phyloP scores from a whole-genome alignment of 2,888 invertebrate species.

The Epinotia nisella region DNA sequence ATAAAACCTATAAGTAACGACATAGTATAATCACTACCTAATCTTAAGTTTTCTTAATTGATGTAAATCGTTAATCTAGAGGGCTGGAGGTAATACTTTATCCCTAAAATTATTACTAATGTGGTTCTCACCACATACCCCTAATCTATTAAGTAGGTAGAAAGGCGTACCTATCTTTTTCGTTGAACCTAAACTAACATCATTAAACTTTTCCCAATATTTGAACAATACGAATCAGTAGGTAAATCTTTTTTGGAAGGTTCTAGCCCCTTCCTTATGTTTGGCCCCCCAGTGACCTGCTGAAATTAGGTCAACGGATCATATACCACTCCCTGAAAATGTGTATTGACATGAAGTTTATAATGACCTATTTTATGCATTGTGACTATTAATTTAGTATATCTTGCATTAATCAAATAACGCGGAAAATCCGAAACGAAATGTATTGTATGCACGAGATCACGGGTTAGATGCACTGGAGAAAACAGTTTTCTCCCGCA shows the following conservation, averaged over 20 bases:
- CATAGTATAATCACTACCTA: too few relatives aligned
- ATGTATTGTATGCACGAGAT: neutral
- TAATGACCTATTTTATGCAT: slow-evolving; percentile 12
- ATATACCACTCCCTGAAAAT: slow-evolving; percentile 26
- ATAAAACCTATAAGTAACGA: too few relatives aligned
- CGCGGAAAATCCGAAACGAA: neutral
- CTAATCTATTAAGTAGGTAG: neutral
- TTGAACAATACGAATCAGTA: slow-evolving; percentile 11
- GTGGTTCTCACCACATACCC: neutral
- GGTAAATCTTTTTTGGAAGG: slow-evolving; percentile 13
- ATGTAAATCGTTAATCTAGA: too few relatives aligned
- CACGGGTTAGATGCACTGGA: too few relatives aligned
- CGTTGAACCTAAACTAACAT: slow-evolving; percentile 28
- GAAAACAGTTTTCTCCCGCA: too few relatives aligned
- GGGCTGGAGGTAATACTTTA: neutral
- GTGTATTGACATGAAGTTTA: slow-evolving; percentile 20
- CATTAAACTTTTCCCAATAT: slow-evolving; percentile 32
- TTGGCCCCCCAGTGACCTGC: slow-evolving; percentile 24
- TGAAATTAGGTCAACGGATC: slow-evolving; percentile 29
- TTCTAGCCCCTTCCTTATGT: neutral
- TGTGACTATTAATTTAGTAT: neutral
- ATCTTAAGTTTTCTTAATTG: too few relatives aligned
- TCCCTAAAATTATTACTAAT: too few relatives aligned
- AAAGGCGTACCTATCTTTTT: slow-evolving; percentile 1
- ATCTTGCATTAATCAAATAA: neutral